Evolutionary conservation across 2,113 vertebrate genomes (phyloP), one percentile per base, ranked within the genome.

Genomic region (Chaetorhynchus papuensis): DNA sequence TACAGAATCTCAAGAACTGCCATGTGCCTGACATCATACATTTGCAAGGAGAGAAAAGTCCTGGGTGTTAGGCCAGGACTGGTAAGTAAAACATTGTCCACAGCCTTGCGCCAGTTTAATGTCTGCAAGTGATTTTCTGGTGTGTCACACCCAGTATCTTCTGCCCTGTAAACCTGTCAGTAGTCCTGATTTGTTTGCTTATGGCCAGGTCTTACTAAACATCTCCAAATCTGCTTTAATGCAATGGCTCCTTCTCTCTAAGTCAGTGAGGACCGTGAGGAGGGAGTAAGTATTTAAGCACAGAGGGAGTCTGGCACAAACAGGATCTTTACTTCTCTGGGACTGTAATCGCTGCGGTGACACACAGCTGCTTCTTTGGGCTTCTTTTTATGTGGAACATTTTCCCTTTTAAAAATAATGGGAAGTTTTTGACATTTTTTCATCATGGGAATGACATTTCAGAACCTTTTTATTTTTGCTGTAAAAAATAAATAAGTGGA

Each of bases 1-100:
- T 22, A 59, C 68, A 93, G 90, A 91, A 84, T 86, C 74, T 94
- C 76, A 63, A 82, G 71, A 96, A 83, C 91, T 92, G 83, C 74
- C 89, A 89, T 84, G 83, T 76, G 41, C 75, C 94, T 97, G 87
- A 52, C 70, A 74, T 86, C 91, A 95, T 92, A 90, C n/a, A 80
- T 95, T 77, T 50, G 56, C 75, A 86, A 92, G 79, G 79, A 87
- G 91, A 89, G 87, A 89, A 59, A 79, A 93, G 84, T 61, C 61
- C 64, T 83, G 87, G 80, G 74, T 94, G 79, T 94, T 93, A 95
- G 88, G 72, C 88, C 91, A 95, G 90, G 82, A 86, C 60, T 61
- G 74, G 75, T 70, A 96, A 93, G 70, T 88, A 91, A 94, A 97
- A 95, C 69, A 83, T 0, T 65, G 78, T 96, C 84, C 90, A 44